Base-by-base conservation (phyloP, 2,888 invertebrate genomes). In the Augiades crinisus region DNA sequence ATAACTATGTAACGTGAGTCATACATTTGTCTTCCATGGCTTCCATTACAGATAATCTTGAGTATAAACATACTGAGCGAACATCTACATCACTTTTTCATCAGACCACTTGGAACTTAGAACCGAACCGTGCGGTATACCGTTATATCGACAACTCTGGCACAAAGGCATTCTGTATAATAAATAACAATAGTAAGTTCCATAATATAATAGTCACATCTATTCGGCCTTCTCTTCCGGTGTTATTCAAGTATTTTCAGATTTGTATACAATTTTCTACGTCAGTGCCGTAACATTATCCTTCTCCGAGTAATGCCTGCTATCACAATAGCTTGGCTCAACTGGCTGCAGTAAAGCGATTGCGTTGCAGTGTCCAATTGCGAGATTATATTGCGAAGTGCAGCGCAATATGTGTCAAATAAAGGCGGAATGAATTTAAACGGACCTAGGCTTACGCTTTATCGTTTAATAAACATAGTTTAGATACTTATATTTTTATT, bases 311-410 rank as follows among this genome's bases (percentile, higher is more conserved):
- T 37, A 19, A 46, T 37, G 17, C 10, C 14, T 2, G 13, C 19
- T 37, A 37, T 46, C 45, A 19, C 36, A 46, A 24, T 27, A 46
- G 37, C 40, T 38, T 30, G 41, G 27, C 46, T 33, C 46, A 27
- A 14, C 22, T 31, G 16, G 36, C 22, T 33, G 45, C 34, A 16
- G 46, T 46, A 8, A 41, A 41, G 46, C 27, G 46, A 47, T 47
- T 47, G 47, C 47, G 38, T 47, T 14, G 47, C 47, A 47, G 27
- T 47, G 47, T 47, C 47, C 47, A 47, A 47, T 38, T 47, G 47
- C 21, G 31, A 47, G 47, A 47, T 47, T 47, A 47, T 47, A 21
- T 31, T 47, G 38, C 47, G 47, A 47, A 47, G 47, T 41, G 27
- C 38, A 38, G 38, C 38, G 38, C 47, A 47, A 47, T 47, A 47